Evolutionary conservation across 2,888 invertebrate species (phyloP), one percentile per base, ranked within the genome.

Genomic region (Dicyrtomina minuta): DNA sequence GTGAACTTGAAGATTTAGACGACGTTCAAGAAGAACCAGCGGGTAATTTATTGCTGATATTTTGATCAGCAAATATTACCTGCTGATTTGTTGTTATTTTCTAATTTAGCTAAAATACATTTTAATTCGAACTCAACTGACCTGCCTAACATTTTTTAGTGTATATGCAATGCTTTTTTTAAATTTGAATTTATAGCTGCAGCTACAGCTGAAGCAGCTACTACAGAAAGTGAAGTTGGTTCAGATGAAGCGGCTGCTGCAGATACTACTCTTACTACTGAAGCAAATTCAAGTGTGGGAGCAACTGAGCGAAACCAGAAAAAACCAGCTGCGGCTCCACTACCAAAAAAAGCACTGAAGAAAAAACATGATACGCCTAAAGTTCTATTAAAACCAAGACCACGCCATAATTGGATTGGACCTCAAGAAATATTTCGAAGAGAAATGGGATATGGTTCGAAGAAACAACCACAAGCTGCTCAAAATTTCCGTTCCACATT

Each of bases 401-500:
- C 89, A 2, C 87, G 86, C 79, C 88, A 89, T 75, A 87, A 86
- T 71, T 91, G 90, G 87, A 69, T 65, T 74, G 77, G 72, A 13
- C 76, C 77, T 20, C 62, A 68, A 64, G 76, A 75, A 64, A 22
- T 76, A 20, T 51, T 76, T 15, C 51, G 51, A n/a, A 55, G 77
- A 6, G 73, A 79, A 55, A 70, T 81, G 26, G 72, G 79, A 4
- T 79, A 86, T 88, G 77, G 82, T 77, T 77, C 83, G 82, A 79
- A 84, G 81, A 81, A 81, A 81, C 78, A 81, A 81, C 72, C 83
- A 84, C 79, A 82, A 80, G 58, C 84, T 84, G 72, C 82, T 83
- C 72, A 81, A 72, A 82, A 86, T 70, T 91, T 92, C 81, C 87
- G 88, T 72, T 85, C 86, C 74, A 85, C 87, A 59, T 90, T 90